Evolutionary conservation across 2,888 invertebrate genomes (phyloP).

Genomic region (Leptinotarsa tumamoca): DNA sequence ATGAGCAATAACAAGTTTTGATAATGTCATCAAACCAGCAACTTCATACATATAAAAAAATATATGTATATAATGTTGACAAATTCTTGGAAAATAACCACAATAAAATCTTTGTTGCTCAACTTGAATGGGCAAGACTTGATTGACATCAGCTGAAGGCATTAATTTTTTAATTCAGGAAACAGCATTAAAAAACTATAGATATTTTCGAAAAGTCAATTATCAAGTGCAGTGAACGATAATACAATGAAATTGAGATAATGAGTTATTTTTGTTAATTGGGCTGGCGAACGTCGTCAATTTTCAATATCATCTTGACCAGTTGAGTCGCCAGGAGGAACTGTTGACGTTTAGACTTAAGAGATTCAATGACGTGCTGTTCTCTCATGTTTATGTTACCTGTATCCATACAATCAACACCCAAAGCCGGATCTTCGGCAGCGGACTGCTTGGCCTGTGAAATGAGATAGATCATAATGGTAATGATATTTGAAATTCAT

Average conservation of each 20-base stretch:
- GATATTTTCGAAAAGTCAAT: neutral
- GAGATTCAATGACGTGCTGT: constrained; percentile 95
- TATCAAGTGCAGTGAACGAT: neutral
- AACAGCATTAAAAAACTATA: constrained; percentile 1
- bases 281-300: constrained; percentile 84
- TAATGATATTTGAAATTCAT: neutral
- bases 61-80: too few relatives aligned
- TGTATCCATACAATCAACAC: constrained; percentile 93
- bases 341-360: constrained; percentile 97
- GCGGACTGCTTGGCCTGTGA: constrained; percentile 81
- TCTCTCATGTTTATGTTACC: constrained; percentile 91
- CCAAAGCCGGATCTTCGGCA: constrained; percentile 87
- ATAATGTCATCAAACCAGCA: too few relatives aligned
- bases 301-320: constrained; percentile 99
- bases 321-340: constrained; percentile 96
- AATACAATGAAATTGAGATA: neutral
- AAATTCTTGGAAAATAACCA: too few relatives aligned
- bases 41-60: too few relatives aligned
- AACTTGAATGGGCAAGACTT: neutral
- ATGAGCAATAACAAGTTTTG: too few relatives aligned
- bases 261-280: constrained; percentile 31
- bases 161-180: neutral
- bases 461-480: constrained; percentile 14
- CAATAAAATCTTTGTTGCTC: neutral
- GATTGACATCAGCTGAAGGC: neutral